Percentiles rank a stretch among this genome's conserved stretches.
Conservation (phyloP, 2,888 invertebrate species). For the Rhagonycha fulva region DNA sequence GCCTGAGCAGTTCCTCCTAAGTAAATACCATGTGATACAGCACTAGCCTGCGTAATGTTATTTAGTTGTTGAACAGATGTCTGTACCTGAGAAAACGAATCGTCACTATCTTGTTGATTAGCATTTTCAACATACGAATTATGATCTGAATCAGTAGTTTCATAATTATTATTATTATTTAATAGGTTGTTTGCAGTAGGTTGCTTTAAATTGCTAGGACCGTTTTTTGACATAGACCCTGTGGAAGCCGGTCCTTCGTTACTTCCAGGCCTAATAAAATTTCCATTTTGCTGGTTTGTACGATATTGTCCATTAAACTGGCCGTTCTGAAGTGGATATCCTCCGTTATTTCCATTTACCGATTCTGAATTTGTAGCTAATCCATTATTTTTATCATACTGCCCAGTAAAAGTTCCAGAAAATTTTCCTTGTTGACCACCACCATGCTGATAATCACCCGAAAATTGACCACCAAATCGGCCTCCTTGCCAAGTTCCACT, state of each 20-base stretch:
- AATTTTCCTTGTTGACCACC: slow-evolving; percentile 30
- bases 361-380: neutral
- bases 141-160: neutral
- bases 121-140: neutral
- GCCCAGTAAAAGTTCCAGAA: slow-evolving; percentile 28
- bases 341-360: neutral
- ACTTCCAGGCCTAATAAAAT: slow-evolving; percentile 17
- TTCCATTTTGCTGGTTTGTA: neutral
- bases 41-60: slow-evolving; percentile 74
- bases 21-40: slow-evolving; percentile 76
- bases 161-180: neutral
- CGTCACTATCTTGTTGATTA: slow-evolving; percentile 48
- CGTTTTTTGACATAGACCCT: slow-evolving; percentile 1
- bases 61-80: slow-evolving; percentile 62
- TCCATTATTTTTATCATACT: slow-evolving; percentile 15
- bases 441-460: slow-evolving; percentile 36
- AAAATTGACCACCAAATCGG: slow-evolving; percentile 38
- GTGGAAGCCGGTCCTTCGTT: slow-evolving; percentile 10
- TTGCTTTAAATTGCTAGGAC: neutral
- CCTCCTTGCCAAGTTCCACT: slow-evolving; percentile 17
- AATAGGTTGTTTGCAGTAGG: neutral
- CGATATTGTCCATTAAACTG: slow-evolving; percentile 42
- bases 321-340: slow-evolving; percentile 35
- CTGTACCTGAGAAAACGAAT: slow-evolving; percentile 75
- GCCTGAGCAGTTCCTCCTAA: slow-evolving; percentile 79